Percentiles rank a stretch among this genome's conserved stretches.
Evolutionary conservation across 2,113 vertebrate genomes (phyloP).

Genomic region (Corythoichthys haematopterus): DNA sequence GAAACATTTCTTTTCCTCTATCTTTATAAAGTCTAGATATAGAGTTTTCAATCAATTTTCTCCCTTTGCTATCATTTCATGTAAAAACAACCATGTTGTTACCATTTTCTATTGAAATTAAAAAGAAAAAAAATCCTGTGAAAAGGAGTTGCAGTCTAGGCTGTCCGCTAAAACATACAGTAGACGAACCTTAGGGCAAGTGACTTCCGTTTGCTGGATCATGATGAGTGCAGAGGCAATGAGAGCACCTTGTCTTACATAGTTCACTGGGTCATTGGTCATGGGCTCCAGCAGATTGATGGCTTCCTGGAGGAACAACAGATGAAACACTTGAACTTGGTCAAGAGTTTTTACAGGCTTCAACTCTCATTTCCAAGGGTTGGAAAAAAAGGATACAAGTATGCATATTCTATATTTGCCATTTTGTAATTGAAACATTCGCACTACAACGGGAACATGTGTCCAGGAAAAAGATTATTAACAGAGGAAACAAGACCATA

Average conservation of each 20-base stretch:
- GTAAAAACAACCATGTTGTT: neutral
- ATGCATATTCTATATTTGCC: neutral
- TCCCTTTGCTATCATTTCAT: neutral
- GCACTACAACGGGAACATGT: slow-evolving; percentile 14
- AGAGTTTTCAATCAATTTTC: slow-evolving; percentile 12
- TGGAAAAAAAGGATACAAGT: neutral
- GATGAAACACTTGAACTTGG: neutral
- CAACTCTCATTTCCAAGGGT: neutral
- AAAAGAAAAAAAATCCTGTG: no score
- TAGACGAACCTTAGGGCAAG: slow-evolving; percentile 88
- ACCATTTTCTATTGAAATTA: neutral
- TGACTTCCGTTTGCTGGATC: slow-evolving; percentile 96
- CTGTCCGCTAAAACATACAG: neutral
- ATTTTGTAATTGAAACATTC: slow-evolving; percentile 12
- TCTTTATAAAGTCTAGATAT: neutral
- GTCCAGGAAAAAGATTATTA: slow-evolving; percentile 46
- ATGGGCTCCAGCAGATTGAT: slow-evolving; percentile 97
- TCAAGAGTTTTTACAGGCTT: neutral
- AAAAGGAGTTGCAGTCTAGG: neutral
- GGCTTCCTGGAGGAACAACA: slow-evolving; percentile 79
- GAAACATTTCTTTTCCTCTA: neutral
- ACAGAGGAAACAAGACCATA: slow-evolving; percentile 46
- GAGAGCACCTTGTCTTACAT: slow-evolving; percentile 93
- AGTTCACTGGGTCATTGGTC: slow-evolving; percentile 98
- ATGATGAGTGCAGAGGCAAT: slow-evolving; percentile 96